A percentile compares a stretch with the other conserved stretches of the same genome.
phyloP scores from a whole-genome alignment of 1,140 invertebrate genomes.

The Chrysomallon squamiferum region DNA sequence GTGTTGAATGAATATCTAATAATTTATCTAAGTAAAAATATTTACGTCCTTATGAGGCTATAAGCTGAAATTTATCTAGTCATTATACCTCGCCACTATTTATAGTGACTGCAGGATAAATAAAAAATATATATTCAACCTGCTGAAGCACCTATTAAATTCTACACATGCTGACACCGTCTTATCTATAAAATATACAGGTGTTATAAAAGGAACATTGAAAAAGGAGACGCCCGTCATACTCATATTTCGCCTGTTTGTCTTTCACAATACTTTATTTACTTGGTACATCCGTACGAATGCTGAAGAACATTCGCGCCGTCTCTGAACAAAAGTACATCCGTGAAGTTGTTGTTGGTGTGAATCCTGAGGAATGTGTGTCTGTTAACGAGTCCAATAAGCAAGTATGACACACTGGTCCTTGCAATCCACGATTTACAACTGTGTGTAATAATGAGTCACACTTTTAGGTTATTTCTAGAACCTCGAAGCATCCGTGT shows the following conservation, averaged over 20 bases:
- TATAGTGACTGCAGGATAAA: no score
- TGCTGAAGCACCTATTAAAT: no score
- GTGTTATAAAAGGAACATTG: background rate
- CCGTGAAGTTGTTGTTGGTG: background rate
- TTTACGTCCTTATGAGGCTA: no score
- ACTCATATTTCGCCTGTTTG: background rate
- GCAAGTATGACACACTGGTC: background rate
- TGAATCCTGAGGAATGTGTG: background rate
- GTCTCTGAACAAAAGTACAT: background rate
- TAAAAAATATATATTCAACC: no score
- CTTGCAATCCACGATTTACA: background rate
- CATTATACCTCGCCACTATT: no score
- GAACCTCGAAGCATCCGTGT: no score
- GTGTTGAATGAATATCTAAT: no score
- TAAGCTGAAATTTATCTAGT: no score
- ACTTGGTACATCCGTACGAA: background rate
- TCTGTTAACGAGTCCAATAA: background rate
- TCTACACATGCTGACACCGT: no score
- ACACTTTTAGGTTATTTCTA: no score
- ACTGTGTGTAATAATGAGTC: no score
- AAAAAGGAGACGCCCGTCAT: background rate
- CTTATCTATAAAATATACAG: background rate
- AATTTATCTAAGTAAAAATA: no score
- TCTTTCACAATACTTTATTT: background rate
- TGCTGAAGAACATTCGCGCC: slow-evolving; percentile 53